These are phyloP conservation scores for Drosophila sturtevanti DNA, from an alignment of 1,140 invertebrate species.

Conservation along the genomic window DNA sequence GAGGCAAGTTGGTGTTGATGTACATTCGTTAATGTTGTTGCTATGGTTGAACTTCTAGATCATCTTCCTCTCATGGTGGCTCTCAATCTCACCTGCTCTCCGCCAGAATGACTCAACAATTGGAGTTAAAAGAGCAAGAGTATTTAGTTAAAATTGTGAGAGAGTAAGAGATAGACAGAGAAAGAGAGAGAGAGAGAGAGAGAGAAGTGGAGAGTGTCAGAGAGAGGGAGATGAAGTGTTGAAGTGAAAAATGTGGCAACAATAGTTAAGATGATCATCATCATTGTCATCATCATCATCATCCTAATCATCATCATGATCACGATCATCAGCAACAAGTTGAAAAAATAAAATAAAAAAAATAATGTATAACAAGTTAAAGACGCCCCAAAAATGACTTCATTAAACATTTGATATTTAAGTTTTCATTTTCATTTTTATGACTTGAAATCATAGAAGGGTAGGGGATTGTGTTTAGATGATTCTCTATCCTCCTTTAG, in stretches of 20 bases:
- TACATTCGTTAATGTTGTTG: slow-evolving; percentile 16
- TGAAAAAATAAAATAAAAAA: slow-evolving; percentile 30
- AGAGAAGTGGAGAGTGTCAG: slow-evolving; percentile 29
- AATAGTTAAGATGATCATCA: slow-evolving; percentile 23
- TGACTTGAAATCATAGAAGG: not conserved
- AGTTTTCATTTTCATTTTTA: slow-evolving; percentile 41
- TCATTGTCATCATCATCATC: slow-evolving; percentile 28
- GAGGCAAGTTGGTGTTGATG: slow-evolving; percentile 49
- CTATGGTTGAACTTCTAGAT: slow-evolving; percentile 69
- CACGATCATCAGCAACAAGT: slow-evolving; percentile 19
- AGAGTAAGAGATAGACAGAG: not conserved
- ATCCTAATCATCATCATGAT: slow-evolving; percentile 14
- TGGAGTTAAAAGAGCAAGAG: slow-evolving; percentile 37
- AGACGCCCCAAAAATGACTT: slow-evolving; percentile 67
- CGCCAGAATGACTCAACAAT: slow-evolving; percentile 52
- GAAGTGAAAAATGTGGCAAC: slow-evolving; percentile 67
- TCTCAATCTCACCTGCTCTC: slow-evolving; percentile 19
- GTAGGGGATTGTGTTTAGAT: slow-evolving; percentile 3
- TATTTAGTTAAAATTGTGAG: slow-evolving; percentile 31
- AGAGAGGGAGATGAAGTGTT: slow-evolving; percentile 41
- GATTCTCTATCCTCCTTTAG: slow-evolving; percentile 33
- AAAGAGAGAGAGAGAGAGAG: slow-evolving; percentile 9
- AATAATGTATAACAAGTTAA: slow-evolving; percentile 63
- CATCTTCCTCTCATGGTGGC: slow-evolving; percentile 50
- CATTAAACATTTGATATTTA: slow-evolving; percentile 80